phyloP scores from a whole-genome alignment of 2,797 vertebrate genomes.

The Protosalanx chinensis region DNA sequence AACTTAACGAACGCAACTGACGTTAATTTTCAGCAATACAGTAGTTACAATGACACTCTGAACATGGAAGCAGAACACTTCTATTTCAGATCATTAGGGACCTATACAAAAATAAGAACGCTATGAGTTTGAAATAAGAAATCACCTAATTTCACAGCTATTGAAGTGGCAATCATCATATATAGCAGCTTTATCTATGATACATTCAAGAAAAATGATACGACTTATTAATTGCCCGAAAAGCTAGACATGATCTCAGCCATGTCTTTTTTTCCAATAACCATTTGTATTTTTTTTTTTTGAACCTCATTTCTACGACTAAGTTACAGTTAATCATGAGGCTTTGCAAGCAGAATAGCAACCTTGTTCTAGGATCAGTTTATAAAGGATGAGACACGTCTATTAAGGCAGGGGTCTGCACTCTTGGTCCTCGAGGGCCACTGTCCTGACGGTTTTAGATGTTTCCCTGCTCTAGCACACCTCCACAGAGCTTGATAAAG shows the following conservation, averaged over 20 bases:
- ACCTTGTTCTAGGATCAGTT: constrained; percentile 75
- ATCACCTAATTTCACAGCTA: constrained; percentile 99
- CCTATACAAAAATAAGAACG: constrained; percentile 94
- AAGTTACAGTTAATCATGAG: constrained; percentile 86
- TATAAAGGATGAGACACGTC: too few species aligned
- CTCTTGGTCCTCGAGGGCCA: too few species aligned
- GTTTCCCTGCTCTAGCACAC: too few species aligned
- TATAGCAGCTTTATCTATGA: constrained; percentile 99
- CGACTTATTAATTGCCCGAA: constrained; percentile 97
- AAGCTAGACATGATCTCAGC: constrained; percentile 95
- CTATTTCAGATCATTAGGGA: constrained; percentile 96
- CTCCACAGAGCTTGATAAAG: too few species aligned
- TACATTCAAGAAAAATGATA: constrained; percentile 99
- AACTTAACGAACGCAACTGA: constrained; percentile 88
- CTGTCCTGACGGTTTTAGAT: too few species aligned
- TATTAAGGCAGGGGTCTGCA: too few species aligned
- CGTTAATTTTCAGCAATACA: constrained; percentile 99
- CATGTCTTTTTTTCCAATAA: constrained; percentile 65
- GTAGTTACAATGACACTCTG: constrained; percentile 99
- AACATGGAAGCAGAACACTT: constrained; percentile 93
- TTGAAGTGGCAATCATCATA: constrained; percentile 99
- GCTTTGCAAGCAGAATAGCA: constrained; percentile 95
- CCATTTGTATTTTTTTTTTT: constrained; percentile 74
- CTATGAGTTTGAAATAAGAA: constrained; percentile 88
- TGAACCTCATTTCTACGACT: constrained; percentile 79